These are phyloP conservation scores for Anarrhichthys ocellatus DNA, from an alignment of 2,113 vertebrate genomes.

Conservation along the genomic window DNA sequence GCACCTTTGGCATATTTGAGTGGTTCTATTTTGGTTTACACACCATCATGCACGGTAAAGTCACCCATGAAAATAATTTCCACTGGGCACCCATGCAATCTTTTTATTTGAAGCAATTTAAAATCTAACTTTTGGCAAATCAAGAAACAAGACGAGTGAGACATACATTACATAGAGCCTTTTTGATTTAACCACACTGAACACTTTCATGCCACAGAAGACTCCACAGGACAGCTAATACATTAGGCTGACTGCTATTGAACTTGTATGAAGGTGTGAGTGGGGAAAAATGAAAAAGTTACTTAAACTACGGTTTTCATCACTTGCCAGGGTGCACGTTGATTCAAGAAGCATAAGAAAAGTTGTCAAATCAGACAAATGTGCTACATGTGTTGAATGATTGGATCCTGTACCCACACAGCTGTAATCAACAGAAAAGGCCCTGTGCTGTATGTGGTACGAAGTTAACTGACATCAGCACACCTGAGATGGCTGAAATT, in stretches of 20 bases:
- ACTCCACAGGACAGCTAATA: background rate
- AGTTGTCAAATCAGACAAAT: background rate
- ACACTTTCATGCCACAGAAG: background rate
- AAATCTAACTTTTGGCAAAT: background rate
- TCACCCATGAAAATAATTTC: background rate
- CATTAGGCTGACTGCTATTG: background rate
- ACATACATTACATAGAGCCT: conserved; percentile 9
- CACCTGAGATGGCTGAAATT: conserved; percentile 13
- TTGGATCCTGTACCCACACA: background rate
- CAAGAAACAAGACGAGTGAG: conserved; percentile 3
- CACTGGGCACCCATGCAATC: background rate
- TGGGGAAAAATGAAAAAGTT: background rate
- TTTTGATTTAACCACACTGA: conserved; percentile 17
- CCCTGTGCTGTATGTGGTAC: background rate
- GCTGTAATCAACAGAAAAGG: background rate
- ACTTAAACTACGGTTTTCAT: background rate
- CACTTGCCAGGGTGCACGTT: background rate
- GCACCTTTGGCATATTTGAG: conserved; percentile 21
- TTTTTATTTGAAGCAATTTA: background rate
- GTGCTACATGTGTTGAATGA: background rate
- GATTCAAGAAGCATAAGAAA: background rate
- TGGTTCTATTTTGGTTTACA: conserved; percentile 7
- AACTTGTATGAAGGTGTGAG: background rate
- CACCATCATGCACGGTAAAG: background rate
- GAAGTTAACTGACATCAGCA: background rate